Conservation (phyloP, 37 sponge, comb jelly and placozoan genomes). For the Chondrosia reniformis region DNA sequence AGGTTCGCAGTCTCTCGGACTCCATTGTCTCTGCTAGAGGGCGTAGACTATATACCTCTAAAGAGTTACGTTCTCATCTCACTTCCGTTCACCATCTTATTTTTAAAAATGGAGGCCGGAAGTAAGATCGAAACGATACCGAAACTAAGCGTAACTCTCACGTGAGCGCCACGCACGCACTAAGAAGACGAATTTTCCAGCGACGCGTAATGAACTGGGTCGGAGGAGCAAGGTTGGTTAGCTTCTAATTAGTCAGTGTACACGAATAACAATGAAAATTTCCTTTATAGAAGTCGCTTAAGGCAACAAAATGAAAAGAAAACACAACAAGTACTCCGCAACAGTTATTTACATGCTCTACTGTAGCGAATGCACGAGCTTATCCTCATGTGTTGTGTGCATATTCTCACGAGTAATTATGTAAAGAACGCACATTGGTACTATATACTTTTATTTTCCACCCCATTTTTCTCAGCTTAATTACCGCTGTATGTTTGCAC, state of each 20-base stretch:
- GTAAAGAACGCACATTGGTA: too few relatives aligned
- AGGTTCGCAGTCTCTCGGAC: not conserved
- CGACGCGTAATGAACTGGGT: conserved; percentile 71
- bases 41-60: not conserved
- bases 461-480: too few relatives aligned
- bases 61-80: not conserved
- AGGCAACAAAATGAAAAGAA: conserved; percentile 50
- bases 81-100: too few relatives aligned
- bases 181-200: not conserved
- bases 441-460: too few relatives aligned
- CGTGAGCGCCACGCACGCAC: not conserved
- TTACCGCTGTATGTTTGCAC: not conserved
- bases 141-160: too few relatives aligned
- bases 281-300: conserved; percentile 47
- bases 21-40: not conserved
- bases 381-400: too few relatives aligned
- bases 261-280: not conserved
- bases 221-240: conserved; percentile 61
- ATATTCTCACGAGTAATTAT: too few relatives aligned
- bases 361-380: too few relatives aligned
- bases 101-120: too few relatives aligned
- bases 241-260: not conserved
- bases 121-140: too few relatives aligned
- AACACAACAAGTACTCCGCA: conserved; percentile 52
- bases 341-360: too few relatives aligned